These are phyloP conservation scores for Gastracanthus pulcherrimus DNA, from an alignment of 2,888 invertebrate species.

Conservation along the genomic window DNA sequence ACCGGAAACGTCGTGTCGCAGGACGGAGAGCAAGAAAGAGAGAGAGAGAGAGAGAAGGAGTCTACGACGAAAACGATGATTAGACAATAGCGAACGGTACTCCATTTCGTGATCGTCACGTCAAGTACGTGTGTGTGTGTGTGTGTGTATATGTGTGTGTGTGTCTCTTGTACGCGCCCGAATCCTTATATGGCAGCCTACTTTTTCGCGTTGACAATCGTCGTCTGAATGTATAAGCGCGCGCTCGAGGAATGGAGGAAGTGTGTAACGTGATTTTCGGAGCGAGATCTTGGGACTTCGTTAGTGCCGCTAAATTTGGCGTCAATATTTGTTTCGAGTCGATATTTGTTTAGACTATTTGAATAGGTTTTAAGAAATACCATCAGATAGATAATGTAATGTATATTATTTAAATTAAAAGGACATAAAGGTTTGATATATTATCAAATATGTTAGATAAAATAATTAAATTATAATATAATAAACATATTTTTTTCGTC, in stretches of 20 bases:
- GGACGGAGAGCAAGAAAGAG: not conserved
- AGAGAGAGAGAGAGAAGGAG: too few species aligned
- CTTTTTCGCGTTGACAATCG: slow-evolving; percentile 16
- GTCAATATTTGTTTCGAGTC: not conserved
- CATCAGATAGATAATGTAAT: too few species aligned
- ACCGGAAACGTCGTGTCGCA: slow-evolving; percentile 42
- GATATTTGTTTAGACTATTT: too few species aligned
- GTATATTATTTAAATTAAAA: too few species aligned
- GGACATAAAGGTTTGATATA: too few species aligned
- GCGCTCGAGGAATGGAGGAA: not conserved
- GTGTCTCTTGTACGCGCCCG: not conserved
- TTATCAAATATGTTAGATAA: too few species aligned
- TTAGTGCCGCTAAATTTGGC: too few species aligned
- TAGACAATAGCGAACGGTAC: slow-evolving; percentile 58
- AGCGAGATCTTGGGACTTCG: not conserved
- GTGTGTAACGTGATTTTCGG: not conserved
- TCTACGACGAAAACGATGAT: slow-evolving; percentile 46
- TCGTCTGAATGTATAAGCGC: slow-evolving; percentile 14
- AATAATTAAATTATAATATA: too few species aligned
- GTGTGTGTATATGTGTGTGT: not conserved
- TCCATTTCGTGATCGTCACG: slow-evolving; percentile 56
- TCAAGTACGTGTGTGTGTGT: slow-evolving; percentile 18
- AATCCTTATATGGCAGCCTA: slow-evolving; percentile 39
- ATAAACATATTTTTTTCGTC: too few species aligned
- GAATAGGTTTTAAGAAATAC: too few species aligned